A percentile compares a stretch with the other conserved stretches of the same genome.
Conservation (phyloP, 2,113 vertebrate species). For the Phaethornis superciliosus region DNA sequence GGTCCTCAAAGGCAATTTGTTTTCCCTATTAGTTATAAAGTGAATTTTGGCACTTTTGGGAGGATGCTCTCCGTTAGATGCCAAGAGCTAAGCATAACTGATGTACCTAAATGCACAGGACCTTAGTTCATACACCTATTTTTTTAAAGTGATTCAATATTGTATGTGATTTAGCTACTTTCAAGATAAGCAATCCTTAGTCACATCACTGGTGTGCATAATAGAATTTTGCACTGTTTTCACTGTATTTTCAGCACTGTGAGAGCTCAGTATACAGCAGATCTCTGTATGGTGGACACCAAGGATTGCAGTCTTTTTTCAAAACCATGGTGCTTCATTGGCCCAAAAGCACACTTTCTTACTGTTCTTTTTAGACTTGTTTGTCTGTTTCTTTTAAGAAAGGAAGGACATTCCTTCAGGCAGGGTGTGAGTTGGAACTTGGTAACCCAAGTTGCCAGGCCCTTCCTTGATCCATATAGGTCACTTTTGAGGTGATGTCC, state of each 20-base stretch:
- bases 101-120: neutral
- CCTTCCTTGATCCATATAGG: neutral
- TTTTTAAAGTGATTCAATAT: neutral
- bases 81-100: neutral
- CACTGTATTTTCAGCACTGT: neutral
- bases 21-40: neutral
- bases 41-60: neutral
- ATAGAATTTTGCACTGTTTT: neutral
- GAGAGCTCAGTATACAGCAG: rapidly evolving
- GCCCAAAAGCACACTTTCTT: neutral
- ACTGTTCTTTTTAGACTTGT: rapidly evolving
- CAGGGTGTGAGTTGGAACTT: neutral
- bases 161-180: neutral
- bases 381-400: neutral
- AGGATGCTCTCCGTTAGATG: neutral
- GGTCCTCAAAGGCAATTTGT: neutral
- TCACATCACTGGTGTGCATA: neutral
- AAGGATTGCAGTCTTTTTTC: neutral
- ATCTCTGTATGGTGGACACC: neutral
- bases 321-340: neutral
- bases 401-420: neutral
- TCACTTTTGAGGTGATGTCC: neutral
- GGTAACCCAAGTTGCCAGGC: neutral
- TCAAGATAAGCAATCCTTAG: neutral
- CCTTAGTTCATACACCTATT: neutral